These are phyloP conservation scores for Busseola fusca DNA, from an alignment of 2,888 invertebrate genomes.

Conservation along the genomic window DNA sequence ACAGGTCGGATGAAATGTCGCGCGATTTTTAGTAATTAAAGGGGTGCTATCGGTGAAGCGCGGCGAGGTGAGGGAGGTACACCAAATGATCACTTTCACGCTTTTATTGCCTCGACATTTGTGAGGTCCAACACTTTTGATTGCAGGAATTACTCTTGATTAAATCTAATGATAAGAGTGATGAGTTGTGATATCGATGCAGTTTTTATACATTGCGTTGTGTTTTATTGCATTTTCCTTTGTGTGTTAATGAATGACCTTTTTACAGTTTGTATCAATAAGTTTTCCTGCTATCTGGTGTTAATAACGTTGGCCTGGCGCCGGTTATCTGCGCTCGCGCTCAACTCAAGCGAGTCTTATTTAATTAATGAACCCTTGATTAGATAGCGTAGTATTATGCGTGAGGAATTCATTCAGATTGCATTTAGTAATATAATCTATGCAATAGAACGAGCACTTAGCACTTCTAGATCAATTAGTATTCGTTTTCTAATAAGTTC, in stretches of 20 bases:
- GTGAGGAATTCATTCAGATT: conserved; percentile 18
- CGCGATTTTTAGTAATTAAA: conserved; percentile 87
- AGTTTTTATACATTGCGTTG: not conserved
- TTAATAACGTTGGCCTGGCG: conserved; percentile 47
- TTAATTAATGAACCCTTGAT: conserved; percentile 47
- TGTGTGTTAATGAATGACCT: conserved; percentile 20
- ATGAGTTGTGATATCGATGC: not conserved
- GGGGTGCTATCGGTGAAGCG: conserved; percentile 60
- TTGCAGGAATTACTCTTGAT: conserved; percentile 38
- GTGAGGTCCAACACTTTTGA: conserved; percentile 34
- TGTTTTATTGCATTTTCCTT: conserved; percentile 7
- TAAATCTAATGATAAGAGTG: conserved; percentile 1
- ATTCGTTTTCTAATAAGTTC: not conserved
- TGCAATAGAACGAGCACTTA: not conserved
- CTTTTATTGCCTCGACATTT: conserved; percentile 49
- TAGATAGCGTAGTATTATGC: conserved; percentile 28
- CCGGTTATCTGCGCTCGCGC: conserved; percentile 55
- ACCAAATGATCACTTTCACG: conserved; percentile 46
- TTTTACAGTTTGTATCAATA: conserved; percentile 19
- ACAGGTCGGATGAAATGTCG: conserved; percentile 86
- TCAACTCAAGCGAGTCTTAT: conserved; percentile 33
- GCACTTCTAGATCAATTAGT: not conserved
- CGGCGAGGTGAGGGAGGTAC: conserved; percentile 26
- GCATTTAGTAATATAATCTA: not conserved
- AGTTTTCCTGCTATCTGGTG: conserved; percentile 34